Percentiles rank a stretch among this genome's conserved stretches.
Conservation (phyloP, 1,140 invertebrate genomes). For the Aphis gossypii region DNA sequence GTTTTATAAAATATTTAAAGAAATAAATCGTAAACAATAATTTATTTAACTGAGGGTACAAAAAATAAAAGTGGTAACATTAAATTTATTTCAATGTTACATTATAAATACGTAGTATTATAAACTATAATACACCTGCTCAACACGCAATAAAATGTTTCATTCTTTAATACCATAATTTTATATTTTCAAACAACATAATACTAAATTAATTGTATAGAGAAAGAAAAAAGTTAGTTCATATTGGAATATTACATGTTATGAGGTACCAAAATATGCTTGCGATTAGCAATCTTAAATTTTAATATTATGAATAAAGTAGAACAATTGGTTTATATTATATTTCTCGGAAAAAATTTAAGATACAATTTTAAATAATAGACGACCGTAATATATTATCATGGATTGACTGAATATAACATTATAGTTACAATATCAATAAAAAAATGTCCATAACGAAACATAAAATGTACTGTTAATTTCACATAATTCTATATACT, state of each 20-base stretch:
- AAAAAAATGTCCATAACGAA: too few relatives aligned
- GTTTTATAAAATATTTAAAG: background rate
- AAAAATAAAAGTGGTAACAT: background rate
- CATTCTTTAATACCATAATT: background rate
- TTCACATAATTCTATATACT: too few relatives aligned
- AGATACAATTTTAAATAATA: background rate
- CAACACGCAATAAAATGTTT: background rate
- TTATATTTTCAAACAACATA: background rate
- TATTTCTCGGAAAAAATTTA: background rate
- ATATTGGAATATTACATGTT: background rate
- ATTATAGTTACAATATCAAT: background rate
- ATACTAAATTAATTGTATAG: background rate
- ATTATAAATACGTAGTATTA: background rate
- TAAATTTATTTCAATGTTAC: background rate
- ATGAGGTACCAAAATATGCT: background rate
- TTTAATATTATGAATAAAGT: background rate
- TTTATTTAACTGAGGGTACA: background rate
- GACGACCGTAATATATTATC: background rate
- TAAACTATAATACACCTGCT: background rate
- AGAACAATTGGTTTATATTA: background rate
- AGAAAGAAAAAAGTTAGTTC: background rate
- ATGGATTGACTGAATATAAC: background rate
- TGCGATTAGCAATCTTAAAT: slow-evolving; percentile 2
- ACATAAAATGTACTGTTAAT: too few relatives aligned
- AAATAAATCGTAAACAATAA: background rate